Percentiles rank a stretch among this genome's conserved stretches.
These are phyloP conservation scores for Cotesia chilonis DNA, from an alignment of 1,140 invertebrate genomes.

Conservation along the genomic window DNA sequence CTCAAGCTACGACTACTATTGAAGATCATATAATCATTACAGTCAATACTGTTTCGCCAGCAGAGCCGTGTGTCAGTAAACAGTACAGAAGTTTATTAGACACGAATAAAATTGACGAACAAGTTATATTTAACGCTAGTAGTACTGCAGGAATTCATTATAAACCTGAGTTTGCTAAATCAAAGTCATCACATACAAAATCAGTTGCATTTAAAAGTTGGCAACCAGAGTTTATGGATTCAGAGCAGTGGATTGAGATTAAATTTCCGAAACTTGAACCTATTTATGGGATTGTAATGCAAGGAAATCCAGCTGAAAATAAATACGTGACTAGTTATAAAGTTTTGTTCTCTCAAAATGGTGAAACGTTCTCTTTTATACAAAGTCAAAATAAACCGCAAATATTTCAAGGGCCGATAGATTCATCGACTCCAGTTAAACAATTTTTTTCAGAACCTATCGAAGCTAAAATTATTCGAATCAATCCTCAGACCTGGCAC, in stretches of 20 bases:
- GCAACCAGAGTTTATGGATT: slow-evolving; percentile 66
- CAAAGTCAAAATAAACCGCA: slow-evolving; percentile 60
- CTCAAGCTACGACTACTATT: slow-evolving; percentile 1
- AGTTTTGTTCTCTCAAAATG: slow-evolving; percentile 75
- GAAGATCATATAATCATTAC: slow-evolving; percentile 53
- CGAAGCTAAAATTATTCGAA: slow-evolving; percentile 75
- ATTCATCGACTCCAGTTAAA: slow-evolving; percentile 68
- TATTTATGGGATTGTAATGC: slow-evolving; percentile 77
- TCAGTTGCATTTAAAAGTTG: slow-evolving; percentile 63
- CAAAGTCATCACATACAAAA: slow-evolving; percentile 45
- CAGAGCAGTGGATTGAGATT: slow-evolving; percentile 71
- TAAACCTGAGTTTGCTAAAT: slow-evolving; percentile 65
- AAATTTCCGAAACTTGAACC: slow-evolving; percentile 71
- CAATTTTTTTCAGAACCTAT: slow-evolving; percentile 76
- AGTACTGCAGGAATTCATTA: slow-evolving; percentile 63
- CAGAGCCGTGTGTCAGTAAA: slow-evolving; percentile 62
- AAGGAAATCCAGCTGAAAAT: slow-evolving; percentile 72
- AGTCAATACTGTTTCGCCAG: slow-evolving; percentile 64
- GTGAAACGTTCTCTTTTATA: slow-evolving; percentile 68
- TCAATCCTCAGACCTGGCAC: slow-evolving; percentile 81
- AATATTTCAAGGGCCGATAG: slow-evolving; percentile 77
- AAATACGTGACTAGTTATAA: slow-evolving; percentile 81
- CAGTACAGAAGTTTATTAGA: slow-evolving; percentile 52
- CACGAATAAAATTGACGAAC: slow-evolving; percentile 36
- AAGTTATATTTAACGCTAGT: slow-evolving; percentile 71